A percentile compares a stretch with the other conserved stretches of the same genome.
Conservation (phyloP, 1,140 invertebrate genomes). For the Tetraneura akinire region DNA sequence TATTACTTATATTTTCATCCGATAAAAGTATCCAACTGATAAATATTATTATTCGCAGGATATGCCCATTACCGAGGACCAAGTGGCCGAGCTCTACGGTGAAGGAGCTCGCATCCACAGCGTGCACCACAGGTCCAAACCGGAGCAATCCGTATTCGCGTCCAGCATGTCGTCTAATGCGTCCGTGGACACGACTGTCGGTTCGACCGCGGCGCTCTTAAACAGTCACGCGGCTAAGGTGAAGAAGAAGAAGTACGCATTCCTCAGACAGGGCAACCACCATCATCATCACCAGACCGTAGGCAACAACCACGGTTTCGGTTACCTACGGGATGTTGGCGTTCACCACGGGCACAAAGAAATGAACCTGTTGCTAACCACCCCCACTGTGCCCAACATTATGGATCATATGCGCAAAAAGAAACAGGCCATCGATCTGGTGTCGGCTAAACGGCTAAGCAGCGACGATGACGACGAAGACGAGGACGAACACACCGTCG, state of each 20-base stretch:
- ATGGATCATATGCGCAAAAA: slow-evolving; percentile 44
- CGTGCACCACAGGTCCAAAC: slow-evolving; percentile 52
- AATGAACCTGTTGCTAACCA: slow-evolving; percentile 52
- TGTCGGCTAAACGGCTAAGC: slow-evolving; percentile 32
- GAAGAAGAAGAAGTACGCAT: slow-evolving; percentile 49
- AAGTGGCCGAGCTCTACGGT: slow-evolving; percentile 53
- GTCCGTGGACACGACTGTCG: slow-evolving; percentile 54
- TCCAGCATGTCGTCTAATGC: slow-evolving; percentile 54
- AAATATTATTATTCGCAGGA: too few relatives aligned
- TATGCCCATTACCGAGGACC: slow-evolving; percentile 52
- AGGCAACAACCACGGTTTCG: slow-evolving; percentile 4
- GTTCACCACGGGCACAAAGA: slow-evolving; percentile 48
- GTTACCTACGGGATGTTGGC: slow-evolving; percentile 7
- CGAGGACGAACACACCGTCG: neutral
- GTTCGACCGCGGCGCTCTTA: slow-evolving; percentile 54
- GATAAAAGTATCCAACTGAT: too few relatives aligned
- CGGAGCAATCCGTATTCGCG: slow-evolving; percentile 52
- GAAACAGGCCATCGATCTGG: slow-evolving; percentile 40
- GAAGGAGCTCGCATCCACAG: slow-evolving; percentile 53
- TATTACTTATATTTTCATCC: too few relatives aligned
- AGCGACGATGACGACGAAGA: slow-evolving; percentile 30
- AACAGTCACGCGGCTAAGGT: slow-evolving; percentile 48
- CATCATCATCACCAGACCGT: neutral
- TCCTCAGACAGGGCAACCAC: slow-evolving; percentile 39
- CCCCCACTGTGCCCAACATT: slow-evolving; percentile 52